Conservation (phyloP, 2,888 invertebrate genomes). For the Spialia ferax region DNA sequence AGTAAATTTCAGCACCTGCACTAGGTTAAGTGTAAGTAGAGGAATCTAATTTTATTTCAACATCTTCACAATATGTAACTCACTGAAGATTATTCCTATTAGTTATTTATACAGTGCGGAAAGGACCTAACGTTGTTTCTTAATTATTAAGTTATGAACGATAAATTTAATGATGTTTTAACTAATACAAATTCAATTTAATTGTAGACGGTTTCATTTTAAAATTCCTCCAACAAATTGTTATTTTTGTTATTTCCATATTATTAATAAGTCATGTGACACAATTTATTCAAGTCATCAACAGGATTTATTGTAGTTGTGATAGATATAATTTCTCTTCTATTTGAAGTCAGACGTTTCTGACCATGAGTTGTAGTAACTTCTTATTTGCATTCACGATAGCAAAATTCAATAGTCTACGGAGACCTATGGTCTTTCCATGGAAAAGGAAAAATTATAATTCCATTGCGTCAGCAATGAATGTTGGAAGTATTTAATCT, state of each 20-base stretch:
- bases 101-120: not conserved
- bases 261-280: too few species aligned
- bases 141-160: conserved; percentile 21
- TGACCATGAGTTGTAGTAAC: too few species aligned
- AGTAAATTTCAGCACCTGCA: too few species aligned
- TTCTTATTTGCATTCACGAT: too few species aligned
- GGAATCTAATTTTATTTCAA: not conserved
- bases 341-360: too few species aligned
- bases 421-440: not conserved
- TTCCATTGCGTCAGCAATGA: conserved; percentile 40
- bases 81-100: not conserved
- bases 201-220: not conserved
- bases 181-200: not conserved
- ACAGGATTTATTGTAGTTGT: too few species aligned
- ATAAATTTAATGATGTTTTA: conserved; percentile 26
- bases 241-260: too few species aligned
- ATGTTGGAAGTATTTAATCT: conserved; percentile 62
- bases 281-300: too few species aligned
- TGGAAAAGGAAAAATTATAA: conserved; percentile 4
- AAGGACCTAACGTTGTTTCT: not conserved
- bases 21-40: too few species aligned
- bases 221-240: too few species aligned
- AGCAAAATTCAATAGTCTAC: not conserved
- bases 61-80: not conserved
- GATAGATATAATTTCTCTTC: too few species aligned